Evolutionary conservation across 1,140 invertebrate genomes (phyloP).

Genomic region (Leptopilina boulardi): DNA sequence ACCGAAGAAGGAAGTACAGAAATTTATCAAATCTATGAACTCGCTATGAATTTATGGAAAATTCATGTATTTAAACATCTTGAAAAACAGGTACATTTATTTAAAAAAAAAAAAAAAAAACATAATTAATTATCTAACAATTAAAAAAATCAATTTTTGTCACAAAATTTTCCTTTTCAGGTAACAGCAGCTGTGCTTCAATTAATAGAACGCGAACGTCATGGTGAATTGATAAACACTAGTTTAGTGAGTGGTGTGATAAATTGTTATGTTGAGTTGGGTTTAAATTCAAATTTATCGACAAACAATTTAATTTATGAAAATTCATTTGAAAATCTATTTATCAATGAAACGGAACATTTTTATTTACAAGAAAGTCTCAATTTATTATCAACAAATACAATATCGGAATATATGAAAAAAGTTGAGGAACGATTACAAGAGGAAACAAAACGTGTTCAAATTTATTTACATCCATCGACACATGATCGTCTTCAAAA

Average conservation of each 20-base stretch:
- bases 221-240: slow-evolving; percentile 98
- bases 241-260: slow-evolving; percentile 95
- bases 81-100: slow-evolving; percentile 85
- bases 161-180: slow-evolving; percentile 64
- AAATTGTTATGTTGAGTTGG: slow-evolving; percentile 88
- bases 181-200: slow-evolving; percentile 98
- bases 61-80: slow-evolving; percentile 95
- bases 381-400: slow-evolving; percentile 94
- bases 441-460: slow-evolving; percentile 95
- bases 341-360: slow-evolving; percentile 95
- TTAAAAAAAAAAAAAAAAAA: too few species aligned
- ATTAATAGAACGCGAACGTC: slow-evolving; percentile 95
- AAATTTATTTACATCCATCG: slow-evolving; percentile 96
- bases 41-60: slow-evolving; percentile 97
- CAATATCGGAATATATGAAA: slow-evolving; percentile 99
- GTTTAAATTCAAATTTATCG: slow-evolving; percentile 95
- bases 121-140: too few species aligned
- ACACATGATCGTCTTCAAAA: slow-evolving; percentile 89
- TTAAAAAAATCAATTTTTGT: too few species aligned
- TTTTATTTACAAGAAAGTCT: slow-evolving; percentile 97
- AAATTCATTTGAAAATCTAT: slow-evolving; percentile 95
- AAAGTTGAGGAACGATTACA: slow-evolving; percentile 94
- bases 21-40: slow-evolving; percentile 98
- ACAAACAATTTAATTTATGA: slow-evolving; percentile 93
- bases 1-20: slow-evolving; percentile 97